These are phyloP conservation scores for Drosophila falleni DNA, from an alignment of 2,888 invertebrate genomes.

Conservation along the genomic window DNA sequence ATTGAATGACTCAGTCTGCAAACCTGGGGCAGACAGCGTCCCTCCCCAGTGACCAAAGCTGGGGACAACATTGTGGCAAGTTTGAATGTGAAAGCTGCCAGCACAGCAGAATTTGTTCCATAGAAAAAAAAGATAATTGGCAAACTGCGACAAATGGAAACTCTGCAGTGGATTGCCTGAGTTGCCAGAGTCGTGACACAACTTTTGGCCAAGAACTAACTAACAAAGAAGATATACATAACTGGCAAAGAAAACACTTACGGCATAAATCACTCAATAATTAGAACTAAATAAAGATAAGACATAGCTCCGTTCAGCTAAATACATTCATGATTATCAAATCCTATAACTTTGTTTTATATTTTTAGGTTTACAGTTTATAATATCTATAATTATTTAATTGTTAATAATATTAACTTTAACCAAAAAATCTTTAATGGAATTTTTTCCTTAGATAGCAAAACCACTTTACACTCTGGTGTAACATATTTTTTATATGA, in stretches of 20 bases:
- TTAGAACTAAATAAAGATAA: neutral
- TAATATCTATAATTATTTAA: neutral
- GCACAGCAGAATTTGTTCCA: constrained; percentile 26
- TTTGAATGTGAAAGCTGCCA: constrained; percentile 48
- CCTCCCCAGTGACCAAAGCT: constrained; percentile 6
- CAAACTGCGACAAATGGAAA: constrained; percentile 52
- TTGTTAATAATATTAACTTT: too few species aligned
- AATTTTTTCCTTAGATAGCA: too few species aligned
- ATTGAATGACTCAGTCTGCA: constrained; percentile 51
- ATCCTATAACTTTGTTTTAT: neutral
- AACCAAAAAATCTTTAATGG: too few species aligned
- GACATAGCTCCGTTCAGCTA: neutral
- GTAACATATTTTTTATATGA: neutral
- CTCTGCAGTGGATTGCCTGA: constrained; percentile 36
- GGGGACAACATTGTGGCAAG: constrained; percentile 43
- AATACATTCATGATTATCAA: neutral
- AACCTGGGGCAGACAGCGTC: neutral
- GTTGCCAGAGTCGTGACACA: constrained; percentile 4
- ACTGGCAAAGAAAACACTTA: constrained; percentile 6
- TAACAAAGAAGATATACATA: constrained; percentile 4
- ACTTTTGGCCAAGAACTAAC: neutral
- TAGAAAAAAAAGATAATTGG: constrained; percentile 52
- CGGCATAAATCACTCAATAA: constrained; percentile 29
- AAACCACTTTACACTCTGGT: too few species aligned
- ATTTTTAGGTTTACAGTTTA: neutral